These are phyloP conservation scores for Bombus turneri DNA, from an alignment of 1,140 invertebrate species.

Conservation along the genomic window DNA sequence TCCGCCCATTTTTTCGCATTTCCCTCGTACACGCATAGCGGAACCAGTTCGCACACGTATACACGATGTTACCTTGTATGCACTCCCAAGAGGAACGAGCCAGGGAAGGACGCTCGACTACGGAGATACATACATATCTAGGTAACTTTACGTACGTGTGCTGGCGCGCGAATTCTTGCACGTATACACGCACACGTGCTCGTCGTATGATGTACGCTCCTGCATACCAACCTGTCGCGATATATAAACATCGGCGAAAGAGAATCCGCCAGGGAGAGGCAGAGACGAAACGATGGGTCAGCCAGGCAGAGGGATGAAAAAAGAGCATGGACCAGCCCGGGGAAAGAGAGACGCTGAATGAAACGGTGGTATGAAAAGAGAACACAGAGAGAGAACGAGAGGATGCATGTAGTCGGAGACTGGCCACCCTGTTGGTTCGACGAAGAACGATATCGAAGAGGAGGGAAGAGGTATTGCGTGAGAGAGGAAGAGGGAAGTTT, in stretches of 20 bases:
- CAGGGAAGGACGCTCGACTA: constrained; percentile 46
- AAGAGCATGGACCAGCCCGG: constrained; percentile 4
- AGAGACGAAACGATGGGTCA: neutral
- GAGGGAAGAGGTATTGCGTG: constrained; percentile 10
- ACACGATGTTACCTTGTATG: constrained; percentile 29
- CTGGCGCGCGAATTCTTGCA: neutral
- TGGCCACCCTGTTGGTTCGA: constrained; percentile 13
- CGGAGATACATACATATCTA: constrained; percentile 9
- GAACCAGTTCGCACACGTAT: constrained; percentile 39
- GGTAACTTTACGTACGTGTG: neutral
- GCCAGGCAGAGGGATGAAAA: constrained; percentile 12
- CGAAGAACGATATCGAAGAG: constrained; percentile 33
- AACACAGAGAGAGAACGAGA: constrained; percentile 32
- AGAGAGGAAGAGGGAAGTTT: constrained; percentile 18
- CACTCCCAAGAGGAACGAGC: constrained; percentile 19
- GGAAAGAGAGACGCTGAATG: constrained; percentile 1
- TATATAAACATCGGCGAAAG: constrained; percentile 62
- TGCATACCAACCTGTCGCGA: constrained; percentile 60
- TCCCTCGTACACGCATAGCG: constrained; percentile 46
- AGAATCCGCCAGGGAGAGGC: constrained; percentile 35
- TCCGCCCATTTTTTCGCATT: constrained; percentile 68
- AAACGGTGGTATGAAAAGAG: neutral
- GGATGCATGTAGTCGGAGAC: constrained; percentile 39
- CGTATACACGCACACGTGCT: constrained; percentile 10
- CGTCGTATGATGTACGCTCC: constrained; percentile 50